These are phyloP conservation scores for Regulus satrapa DNA, from an alignment of 2,113 vertebrate species.

Conservation along the genomic window DNA sequence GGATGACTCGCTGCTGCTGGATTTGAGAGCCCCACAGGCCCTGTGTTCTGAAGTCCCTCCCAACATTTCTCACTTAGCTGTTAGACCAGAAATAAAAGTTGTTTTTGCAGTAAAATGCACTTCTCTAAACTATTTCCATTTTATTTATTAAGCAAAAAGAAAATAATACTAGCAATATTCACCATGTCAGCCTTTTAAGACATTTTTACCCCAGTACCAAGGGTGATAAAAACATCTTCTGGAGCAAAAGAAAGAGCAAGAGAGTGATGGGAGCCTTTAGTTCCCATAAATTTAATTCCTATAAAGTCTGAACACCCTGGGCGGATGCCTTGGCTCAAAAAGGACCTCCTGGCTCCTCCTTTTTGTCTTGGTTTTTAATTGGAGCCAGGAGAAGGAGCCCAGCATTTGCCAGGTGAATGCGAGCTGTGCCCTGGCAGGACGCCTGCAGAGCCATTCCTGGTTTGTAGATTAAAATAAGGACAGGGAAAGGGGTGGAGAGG, in stretches of 20 bases:
- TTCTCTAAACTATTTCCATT: neutral
- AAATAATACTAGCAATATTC: neutral
- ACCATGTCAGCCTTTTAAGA: neutral
- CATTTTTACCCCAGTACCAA: neutral
- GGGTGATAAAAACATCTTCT: neutral
- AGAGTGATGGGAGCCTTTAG: neutral
- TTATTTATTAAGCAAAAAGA: neutral
- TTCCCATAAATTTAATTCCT: constrained; percentile 33
- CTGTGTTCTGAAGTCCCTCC: neutral
- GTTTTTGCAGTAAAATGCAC: neutral
- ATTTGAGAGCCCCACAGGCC: neutral
- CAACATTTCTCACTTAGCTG: neutral
- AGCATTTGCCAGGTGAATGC: constrained; percentile 21
- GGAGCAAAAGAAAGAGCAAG: neutral
- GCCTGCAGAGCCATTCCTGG: constrained; percentile 19
- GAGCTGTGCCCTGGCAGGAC: constrained; percentile 20
- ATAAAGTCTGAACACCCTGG: constrained; percentile 33
- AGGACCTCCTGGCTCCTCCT: constrained; percentile 13
- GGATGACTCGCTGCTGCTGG: neutral
- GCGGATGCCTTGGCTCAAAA: constrained; percentile 33
- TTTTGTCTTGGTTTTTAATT: constrained; percentile 3
- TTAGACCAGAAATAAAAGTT: neutral
- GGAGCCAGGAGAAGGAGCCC: constrained; percentile 36
- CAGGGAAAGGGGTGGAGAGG: neutral
- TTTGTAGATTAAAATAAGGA: constrained; percentile 38